Conservation (phyloP, 2,797 vertebrate genomes). For the Aphelocoma californica region DNA sequence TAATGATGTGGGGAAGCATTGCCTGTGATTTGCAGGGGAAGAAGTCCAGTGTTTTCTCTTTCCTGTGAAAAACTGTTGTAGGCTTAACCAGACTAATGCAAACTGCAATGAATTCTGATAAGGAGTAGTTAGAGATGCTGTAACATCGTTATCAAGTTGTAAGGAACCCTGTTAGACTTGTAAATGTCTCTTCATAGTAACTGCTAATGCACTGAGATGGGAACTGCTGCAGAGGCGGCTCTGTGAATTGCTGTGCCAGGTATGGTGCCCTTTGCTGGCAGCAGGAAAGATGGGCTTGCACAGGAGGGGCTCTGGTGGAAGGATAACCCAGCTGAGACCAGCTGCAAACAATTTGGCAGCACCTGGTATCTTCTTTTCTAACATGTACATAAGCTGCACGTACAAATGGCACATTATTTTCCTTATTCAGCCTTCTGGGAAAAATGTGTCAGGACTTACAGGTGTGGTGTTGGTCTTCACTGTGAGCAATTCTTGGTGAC, state of each 20-base stretch:
- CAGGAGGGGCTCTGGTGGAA: background rate
- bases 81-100: background rate
- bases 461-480: background rate
- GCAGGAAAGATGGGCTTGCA: background rate
- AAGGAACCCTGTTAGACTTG: background rate
- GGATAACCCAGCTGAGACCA: background rate
- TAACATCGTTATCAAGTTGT: background rate
- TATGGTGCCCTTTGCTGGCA: background rate
- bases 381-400: accelerated
- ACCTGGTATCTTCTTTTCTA: background rate
- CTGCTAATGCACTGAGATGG: slow-evolving; percentile 1
- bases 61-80: background rate
- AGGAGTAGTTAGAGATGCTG: background rate
- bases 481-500: background rate
- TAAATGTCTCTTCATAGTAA: slow-evolving; percentile 41
- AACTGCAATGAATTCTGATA: background rate
- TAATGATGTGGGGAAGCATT: background rate
- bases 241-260: slow-evolving; percentile 56
- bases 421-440: background rate
- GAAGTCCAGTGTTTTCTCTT: background rate
- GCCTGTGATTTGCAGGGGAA: background rate
- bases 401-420: accelerated
- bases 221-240: slow-evolving; percentile 34
- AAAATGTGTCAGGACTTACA: background rate
- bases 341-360: background rate